Conservation (phyloP, 2,797 vertebrate species). For the Sebastes diploproa region DNA sequence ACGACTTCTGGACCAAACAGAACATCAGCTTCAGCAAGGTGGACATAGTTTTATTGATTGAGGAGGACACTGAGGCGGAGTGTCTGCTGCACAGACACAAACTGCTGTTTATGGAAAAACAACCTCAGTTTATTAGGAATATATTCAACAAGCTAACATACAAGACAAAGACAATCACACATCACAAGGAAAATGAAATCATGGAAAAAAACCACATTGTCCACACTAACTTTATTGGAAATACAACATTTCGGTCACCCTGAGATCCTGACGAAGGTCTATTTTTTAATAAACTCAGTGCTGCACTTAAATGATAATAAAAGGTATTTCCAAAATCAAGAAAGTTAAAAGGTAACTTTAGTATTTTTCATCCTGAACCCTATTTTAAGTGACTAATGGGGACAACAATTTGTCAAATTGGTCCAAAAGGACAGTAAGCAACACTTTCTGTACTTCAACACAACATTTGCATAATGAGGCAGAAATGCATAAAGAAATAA, state of each 20-base stretch:
- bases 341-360: too few relatives aligned
- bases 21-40: slow-evolving; percentile 85
- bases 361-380: too few relatives aligned
- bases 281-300: background rate
- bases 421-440: too few relatives aligned
- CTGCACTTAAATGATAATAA: background rate
- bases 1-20: slow-evolving; percentile 90
- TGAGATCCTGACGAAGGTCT: background rate
- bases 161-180: background rate
- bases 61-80: accelerated
- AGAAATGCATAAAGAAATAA: too few relatives aligned
- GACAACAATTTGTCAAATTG: too few relatives aligned
- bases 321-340: background rate
- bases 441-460: too few relatives aligned
- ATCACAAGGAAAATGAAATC: background rate
- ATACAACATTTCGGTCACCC: background rate
- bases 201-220: background rate
- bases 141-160: accelerated
- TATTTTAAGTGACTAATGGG: too few relatives aligned
- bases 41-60: too few relatives aligned
- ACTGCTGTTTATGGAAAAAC: background rate
- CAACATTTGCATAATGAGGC: too few relatives aligned
- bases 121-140: background rate
- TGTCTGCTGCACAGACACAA: background rate
- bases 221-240: background rate